Evolutionary conservation across 2,113 vertebrate genomes (phyloP), one percentile per base, ranked within the genome.

Genomic region (Promerops cafer): DNA sequence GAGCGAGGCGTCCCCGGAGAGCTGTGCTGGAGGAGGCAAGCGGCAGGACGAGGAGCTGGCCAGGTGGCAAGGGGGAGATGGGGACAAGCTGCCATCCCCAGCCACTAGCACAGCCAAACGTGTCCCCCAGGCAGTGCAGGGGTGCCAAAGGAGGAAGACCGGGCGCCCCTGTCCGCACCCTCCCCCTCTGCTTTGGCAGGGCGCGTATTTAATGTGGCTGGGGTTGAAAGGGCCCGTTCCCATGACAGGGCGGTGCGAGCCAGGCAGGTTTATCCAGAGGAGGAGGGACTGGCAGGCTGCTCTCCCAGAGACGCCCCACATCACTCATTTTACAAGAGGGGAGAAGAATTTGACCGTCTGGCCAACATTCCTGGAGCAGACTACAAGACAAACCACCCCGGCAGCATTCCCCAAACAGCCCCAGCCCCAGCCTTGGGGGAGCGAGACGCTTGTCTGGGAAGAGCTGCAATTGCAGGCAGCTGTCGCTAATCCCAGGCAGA

Each of bases 291-390:
- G 90, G 91, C 88, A 96, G 90, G 94, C 94, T 94, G 93, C 71
- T 96, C 94, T 96, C 93, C 86, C 91, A 91, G 96, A 94, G 95
- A 96, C 90, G 95, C 94, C 94, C 96, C 95, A 94, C 95, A 97
- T 95, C 92, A 92, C 95, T 97, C 96, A 95, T 94, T 96, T 97
- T 97, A 94, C 96, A 96, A 96, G 95, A 96, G 94, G 94, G 93
- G 95, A 96, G 94, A 96, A 97, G 96, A 96, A 97, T 97, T 96
- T 97, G 96, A 97, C 96, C 96, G 96, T 97, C 97, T 97, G 97
- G 96, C 95, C 95, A 94, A 97, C 97, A 97, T 97, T 97, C 97
- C 96, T 96, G 95, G 90, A 96, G 91, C 88, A 87, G 96, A 96
- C 96, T 96, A 97, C 95, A 94, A 95, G 95, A 96, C 96, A 97